Conservation (phyloP, 2,888 invertebrate genomes). For the Lacanobia wlatinum region DNA sequence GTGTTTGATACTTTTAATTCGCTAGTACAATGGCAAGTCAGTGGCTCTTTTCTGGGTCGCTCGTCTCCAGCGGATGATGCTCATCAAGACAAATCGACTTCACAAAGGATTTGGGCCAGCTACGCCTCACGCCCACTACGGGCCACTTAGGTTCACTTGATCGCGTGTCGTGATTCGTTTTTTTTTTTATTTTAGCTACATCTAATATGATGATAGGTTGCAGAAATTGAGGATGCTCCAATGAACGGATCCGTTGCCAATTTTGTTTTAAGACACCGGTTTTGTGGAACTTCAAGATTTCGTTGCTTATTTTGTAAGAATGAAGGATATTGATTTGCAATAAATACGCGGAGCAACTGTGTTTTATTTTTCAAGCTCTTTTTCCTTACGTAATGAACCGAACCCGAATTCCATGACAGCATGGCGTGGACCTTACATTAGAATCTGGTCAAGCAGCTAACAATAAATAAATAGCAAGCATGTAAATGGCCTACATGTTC, state of each 20-base stretch:
- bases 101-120: slow-evolving; percentile 78
- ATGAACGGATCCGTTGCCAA: slow-evolving; percentile 41
- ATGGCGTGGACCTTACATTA: not conserved
- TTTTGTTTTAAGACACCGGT: slow-evolving; percentile 9
- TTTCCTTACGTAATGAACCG: not conserved
- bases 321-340: slow-evolving; percentile 1
- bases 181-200: slow-evolving; percentile 37
- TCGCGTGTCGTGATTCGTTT: slow-evolving; percentile 58
- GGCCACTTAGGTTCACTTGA: slow-evolving; percentile 65
- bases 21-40: slow-evolving; percentile 62
- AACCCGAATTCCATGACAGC: not conserved
- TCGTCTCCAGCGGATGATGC: slow-evolving; percentile 72
- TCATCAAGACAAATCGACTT: slow-evolving; percentile 73
- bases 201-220: slow-evolving; percentile 52
- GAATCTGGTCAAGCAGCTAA: slow-evolving; percentile 2
- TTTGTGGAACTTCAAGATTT: not conserved
- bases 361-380: not conserved
- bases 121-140: slow-evolving; percentile 72
- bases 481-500: too few species aligned
- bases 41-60: slow-evolving; percentile 71
- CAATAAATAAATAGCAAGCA: not conserved
- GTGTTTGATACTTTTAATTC: slow-evolving; percentile 50
- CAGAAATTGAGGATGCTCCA: slow-evolving; percentile 58
- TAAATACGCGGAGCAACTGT: not conserved
- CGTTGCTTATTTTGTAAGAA: not conserved